Base-by-base conservation (phyloP, 2,797 vertebrate species). In the Notolepis coatsorum region DNA sequence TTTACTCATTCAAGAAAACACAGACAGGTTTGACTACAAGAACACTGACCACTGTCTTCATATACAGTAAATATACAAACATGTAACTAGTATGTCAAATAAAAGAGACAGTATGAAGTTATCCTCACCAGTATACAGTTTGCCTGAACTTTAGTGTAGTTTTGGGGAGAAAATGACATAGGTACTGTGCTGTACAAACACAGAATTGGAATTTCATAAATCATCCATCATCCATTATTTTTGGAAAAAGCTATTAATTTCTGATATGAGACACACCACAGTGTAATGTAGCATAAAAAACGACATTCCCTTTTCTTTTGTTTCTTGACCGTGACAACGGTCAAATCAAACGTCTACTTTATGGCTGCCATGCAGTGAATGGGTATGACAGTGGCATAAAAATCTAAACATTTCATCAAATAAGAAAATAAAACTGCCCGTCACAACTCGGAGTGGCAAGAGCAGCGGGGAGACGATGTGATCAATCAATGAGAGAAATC, bases 401-500 rank as follows among this genome's bases (percentile, higher is more conserved):
- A 85, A 84, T 77, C 71, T 86, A 28, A 88, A 81, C 81, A 75
- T 82, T 85, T 79, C 85, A 85, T 85, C 79, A 84, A 86, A 75
- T 80, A 70, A 58, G 65, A 75, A 86, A 77, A 77, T 68, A 72
- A 88, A 86, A 87, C 88, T 88, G 80, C 79, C 81, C 89, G 88
- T 84, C 86, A 85, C 61, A 58, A 68, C 66, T 76, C 61, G 75
- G 85, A 82, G 85, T 78, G 39, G 65, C 60, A 45, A 76, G 72
- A 46, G 55, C 60, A 77, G 67, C 79, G n/a, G 64, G 71, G 71
- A 71, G 61, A 85, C 73, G 82, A 87, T 80, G 70, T 82, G 73
- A 87, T 89, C 84, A 90, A 91, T 90, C 90, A 91, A 90, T 89
- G 87, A 89, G 86, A 81, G 43, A 85, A 88, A 89, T 85, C 83